These are phyloP conservation scores for Mus musculus DNA, from an alignment of 2,113 vertebrate genomes.

Conservation along the genomic window GRCm39 chr8:92821001-92821500, in stretches of 20 bases:
- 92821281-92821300: constrained; percentile 72
- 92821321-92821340: constrained; percentile 73
- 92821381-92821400: constrained; percentile 70
- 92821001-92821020: background rate
- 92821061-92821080: background rate
- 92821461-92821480: constrained; percentile 64
- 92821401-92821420: background rate
- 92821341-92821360: constrained; percentile 78
- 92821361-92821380: constrained; percentile 77
- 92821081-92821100: background rate
- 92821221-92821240: background rate
- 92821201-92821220: background rate
- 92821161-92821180: background rate
- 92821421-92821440: constrained; percentile 63
- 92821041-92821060: background rate
- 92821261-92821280: constrained; percentile 76
- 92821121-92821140: constrained; percentile 56
- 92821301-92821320: constrained; percentile 74
- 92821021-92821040: constrained; percentile 57
- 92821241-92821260: constrained; percentile 52
- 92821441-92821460: constrained; percentile 69
- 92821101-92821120: background rate
- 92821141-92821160: background rate
- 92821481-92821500: constrained; percentile 29
- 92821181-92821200: background rate